Conservation (phyloP, 2,888 invertebrate genomes). For the Exocentrus adspersus region DNA sequence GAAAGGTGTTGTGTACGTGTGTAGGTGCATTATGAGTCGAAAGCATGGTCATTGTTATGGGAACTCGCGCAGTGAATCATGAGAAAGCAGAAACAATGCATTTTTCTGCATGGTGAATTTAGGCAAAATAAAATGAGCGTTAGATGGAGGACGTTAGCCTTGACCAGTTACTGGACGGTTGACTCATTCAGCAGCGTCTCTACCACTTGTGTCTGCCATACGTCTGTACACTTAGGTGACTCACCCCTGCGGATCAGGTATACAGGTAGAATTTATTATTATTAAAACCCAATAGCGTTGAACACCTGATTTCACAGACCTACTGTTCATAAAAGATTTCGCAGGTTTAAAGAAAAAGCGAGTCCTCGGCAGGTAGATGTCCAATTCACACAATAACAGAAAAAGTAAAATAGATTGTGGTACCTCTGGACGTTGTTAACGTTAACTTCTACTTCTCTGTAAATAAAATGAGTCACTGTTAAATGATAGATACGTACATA, state of each 20-base stretch:
- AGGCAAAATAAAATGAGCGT: slow-evolving; percentile 44
- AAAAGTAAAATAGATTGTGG: not conserved
- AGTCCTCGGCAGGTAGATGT: not conserved
- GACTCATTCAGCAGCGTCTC: slow-evolving; percentile 39
- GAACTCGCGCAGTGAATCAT: slow-evolving; percentile 6
- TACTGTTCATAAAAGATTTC: not conserved
- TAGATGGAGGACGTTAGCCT: slow-evolving; percentile 57
- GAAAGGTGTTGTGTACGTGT: too few species aligned
- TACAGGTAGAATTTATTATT: slow-evolving; percentile 37
- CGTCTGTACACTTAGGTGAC: slow-evolving; percentile 41
- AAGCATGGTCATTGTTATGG: slow-evolving; percentile 7
- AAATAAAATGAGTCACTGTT: too few species aligned
- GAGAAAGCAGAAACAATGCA: slow-evolving; percentile 22
- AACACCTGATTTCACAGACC: slow-evolving; percentile 31
- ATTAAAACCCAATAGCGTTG: slow-evolving; percentile 32
- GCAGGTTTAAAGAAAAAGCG: not conserved
- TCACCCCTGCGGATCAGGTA: slow-evolving; percentile 41
- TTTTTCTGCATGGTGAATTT: slow-evolving; percentile 28
- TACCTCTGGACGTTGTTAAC: too few species aligned
- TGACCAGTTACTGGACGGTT: slow-evolving; percentile 51
- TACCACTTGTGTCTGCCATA: slow-evolving; percentile 40
- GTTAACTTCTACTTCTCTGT: too few species aligned
- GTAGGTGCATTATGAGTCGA: too few species aligned
- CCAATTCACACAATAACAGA: not conserved
- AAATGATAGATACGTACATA: too few species aligned